Conservation (phyloP, 1,140 invertebrate genomes). For the Scaptodrosophila lebanonensis region DNA sequence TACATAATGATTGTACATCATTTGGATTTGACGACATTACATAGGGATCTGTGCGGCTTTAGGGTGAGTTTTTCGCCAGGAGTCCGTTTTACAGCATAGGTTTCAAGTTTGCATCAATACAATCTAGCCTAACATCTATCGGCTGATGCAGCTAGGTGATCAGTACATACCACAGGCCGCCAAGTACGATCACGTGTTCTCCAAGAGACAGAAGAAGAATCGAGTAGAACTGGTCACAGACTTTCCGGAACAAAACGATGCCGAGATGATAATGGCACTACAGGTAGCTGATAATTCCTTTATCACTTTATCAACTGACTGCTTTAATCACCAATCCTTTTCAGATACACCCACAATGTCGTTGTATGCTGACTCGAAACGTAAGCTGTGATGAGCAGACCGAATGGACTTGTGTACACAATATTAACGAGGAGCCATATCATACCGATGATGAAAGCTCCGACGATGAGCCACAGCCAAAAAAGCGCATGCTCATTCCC, state of each 20-base stretch:
- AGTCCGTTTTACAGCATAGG: too few species aligned
- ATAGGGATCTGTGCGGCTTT: conserved; percentile 89
- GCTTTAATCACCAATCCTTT: conserved; percentile 8
- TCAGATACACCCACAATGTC: conserved; percentile 92
- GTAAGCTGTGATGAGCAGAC: conserved; percentile 90
- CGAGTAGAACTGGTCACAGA: conserved; percentile 93
- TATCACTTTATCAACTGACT: not conserved
- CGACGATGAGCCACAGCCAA: conserved; percentile 45
- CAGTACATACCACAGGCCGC: conserved; percentile 88
- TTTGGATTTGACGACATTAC: conserved; percentile 87
- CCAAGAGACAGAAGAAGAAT: conserved; percentile 84
- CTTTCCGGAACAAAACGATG: conserved; percentile 90
- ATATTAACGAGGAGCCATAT: conserved; percentile 81
- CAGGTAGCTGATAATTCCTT: too few species aligned
- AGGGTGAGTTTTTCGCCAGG: conserved; percentile 80
- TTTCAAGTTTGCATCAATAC: too few species aligned
- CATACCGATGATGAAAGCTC: conserved; percentile 29
- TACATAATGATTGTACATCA: conserved; percentile 94
- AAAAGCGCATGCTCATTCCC: conserved; percentile 54
- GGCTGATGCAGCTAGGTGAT: conserved; percentile 90
- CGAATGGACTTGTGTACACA: conserved; percentile 96
- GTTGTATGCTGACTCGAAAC: conserved; percentile 92
- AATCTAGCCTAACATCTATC: conserved; percentile 89
- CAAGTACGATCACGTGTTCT: conserved; percentile 89
- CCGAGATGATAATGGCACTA: conserved; percentile 92